phyloP scores from a whole-genome alignment of 2,888 invertebrate species.

The Lamellibrachia satsuma region DNA sequence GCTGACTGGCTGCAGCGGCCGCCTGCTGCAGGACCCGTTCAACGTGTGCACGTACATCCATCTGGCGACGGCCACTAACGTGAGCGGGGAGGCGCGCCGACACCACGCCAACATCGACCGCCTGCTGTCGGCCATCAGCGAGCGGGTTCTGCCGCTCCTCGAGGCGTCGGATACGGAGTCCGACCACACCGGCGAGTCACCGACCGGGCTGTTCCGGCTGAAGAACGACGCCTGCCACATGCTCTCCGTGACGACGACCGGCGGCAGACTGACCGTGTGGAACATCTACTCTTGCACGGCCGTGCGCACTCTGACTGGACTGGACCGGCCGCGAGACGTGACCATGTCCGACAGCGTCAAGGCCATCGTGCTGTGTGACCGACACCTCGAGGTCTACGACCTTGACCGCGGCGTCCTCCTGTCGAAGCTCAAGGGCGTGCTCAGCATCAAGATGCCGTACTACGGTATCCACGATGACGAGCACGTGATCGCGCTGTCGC shows the following conservation, averaged over 20 bases:
- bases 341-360: slow-evolving; percentile 77
- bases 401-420: slow-evolving; percentile 78
- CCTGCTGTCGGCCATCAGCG: neutral
- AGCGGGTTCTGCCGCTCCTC: neutral
- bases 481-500: slow-evolving; percentile 82
- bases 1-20: neutral
- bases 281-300: slow-evolving; percentile 72
- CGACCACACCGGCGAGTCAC: neutral
- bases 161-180: neutral
- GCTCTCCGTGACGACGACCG: slow-evolving; percentile 78
- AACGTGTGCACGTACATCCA: slow-evolving; percentile 9
- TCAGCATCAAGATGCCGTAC: slow-evolving; percentile 93
- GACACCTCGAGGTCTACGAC: slow-evolving; percentile 83
- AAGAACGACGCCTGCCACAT: slow-evolving; percentile 77
- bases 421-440: slow-evolving; percentile 79
- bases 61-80: neutral
- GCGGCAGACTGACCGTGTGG: slow-evolving; percentile 85
- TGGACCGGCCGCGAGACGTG: slow-evolving; percentile 81
- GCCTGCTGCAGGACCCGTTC: neutral
- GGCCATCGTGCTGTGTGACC: slow-evolving; percentile 82
- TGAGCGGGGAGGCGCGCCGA: neutral
- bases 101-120: neutral
- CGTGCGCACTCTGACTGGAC: slow-evolving; percentile 77
- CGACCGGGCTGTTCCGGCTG: slow-evolving; percentile 67
- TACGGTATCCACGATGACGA: slow-evolving; percentile 83